Base-by-base conservation (phyloP, 1,140 invertebrate genomes). In the Diorhabda carinulata region DNA sequence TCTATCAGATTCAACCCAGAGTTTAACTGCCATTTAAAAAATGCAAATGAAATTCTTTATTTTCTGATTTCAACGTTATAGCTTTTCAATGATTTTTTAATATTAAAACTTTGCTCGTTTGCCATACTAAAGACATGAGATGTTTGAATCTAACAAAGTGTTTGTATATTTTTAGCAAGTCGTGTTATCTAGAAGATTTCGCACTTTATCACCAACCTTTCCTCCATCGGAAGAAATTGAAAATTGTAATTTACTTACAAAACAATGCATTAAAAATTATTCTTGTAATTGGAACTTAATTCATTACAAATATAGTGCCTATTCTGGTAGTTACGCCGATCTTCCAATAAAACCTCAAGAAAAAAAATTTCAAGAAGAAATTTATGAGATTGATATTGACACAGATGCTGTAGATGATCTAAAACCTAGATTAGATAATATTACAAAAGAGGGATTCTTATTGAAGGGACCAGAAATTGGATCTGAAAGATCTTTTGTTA, bases 391-490 rank as follows among this genome's bases (percentile, higher is more conserved):
- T 70, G 94, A 97, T 83, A 89, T 91, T 4, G 94, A 96, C 80
- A 86, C 87, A 64, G 93, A 95, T 82, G 88, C 89, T 74, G 87
- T 90, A 60, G 90, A 94, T 82, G 90, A 90, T 84, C 83, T 83
- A 83, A 86, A 84, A 68, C 80, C 83, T 64, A 89, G 84, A 71
- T 84, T 86, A 68, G 89, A 92, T 79, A 86, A 88, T 58, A 90
- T 95, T 65, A 91, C 91, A 43, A 96, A 95, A 82, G 90, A 95
- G 81, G 94, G 94, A 0, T 96, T 92, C 83, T 81, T 97, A 64
- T 87, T 94, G 78, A 96, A 96, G 83, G 94, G 94, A 45, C 93
- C 95, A 5, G 94, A 95, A 82, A 91, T 91, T 69, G 86, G 87
- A 52, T 90, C 87, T 69, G 92, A 94, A 81, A 86, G 91, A 65